phyloP scores from a whole-genome alignment of 2,888 invertebrate species.

The Idaea straminata region DNA sequence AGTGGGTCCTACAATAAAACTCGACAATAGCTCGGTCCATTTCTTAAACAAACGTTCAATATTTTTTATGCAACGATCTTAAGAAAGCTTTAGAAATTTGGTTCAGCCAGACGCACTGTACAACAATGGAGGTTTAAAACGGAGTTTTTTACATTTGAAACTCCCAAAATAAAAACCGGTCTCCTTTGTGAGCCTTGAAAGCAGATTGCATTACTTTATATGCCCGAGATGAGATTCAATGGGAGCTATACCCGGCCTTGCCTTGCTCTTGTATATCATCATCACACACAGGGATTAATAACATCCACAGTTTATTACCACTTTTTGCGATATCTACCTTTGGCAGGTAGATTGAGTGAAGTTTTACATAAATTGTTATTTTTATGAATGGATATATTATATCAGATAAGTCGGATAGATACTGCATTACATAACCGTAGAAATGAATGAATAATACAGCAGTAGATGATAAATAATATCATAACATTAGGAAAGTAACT shows the following conservation, averaged over 20 bases:
- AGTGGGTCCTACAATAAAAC: conserved; percentile 14
- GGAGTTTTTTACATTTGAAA: conserved; percentile 41
- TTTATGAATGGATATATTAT: background rate
- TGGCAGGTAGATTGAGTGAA: background rate
- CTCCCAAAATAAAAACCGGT: conserved; percentile 54
- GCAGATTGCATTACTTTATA: conserved; percentile 45
- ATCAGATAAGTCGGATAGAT: too few species aligned
- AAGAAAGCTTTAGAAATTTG: conserved; percentile 28
- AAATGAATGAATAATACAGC: background rate
- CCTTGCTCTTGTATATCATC: background rate
- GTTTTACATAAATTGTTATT: background rate
- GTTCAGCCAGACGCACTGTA: conserved; percentile 28
- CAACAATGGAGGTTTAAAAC: conserved; percentile 31
- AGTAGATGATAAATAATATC: too few species aligned
- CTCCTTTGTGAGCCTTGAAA: conserved; percentile 45
- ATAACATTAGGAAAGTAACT: too few species aligned
- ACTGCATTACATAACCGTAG: background rate
- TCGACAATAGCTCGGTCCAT: conserved; percentile 12
- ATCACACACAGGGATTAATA: background rate
- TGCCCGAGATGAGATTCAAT: conserved; percentile 34
- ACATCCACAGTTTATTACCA: background rate
- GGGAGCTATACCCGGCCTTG: conserved; percentile 14
- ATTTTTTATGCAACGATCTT: conserved; percentile 30
- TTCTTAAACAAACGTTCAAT: conserved; percentile 20
- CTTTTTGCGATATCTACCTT: background rate